These are phyloP conservation scores for Ectropis grisescens DNA, from an alignment of 1,140 invertebrate genomes.

Conservation along the genomic window DNA sequence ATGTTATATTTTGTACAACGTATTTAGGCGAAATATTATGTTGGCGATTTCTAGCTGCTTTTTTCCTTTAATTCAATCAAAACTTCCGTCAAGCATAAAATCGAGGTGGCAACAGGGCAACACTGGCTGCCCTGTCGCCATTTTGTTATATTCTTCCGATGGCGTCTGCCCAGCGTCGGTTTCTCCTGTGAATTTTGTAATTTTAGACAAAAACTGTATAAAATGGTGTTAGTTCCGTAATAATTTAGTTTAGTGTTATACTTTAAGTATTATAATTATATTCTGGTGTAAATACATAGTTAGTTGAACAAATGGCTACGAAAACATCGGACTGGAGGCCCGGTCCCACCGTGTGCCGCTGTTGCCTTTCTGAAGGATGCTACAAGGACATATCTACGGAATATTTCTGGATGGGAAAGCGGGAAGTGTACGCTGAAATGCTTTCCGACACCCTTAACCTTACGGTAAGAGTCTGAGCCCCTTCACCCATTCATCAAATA, in stretches of 20 bases:
- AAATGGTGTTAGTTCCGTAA: too few species aligned
- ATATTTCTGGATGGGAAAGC: slow-evolving; percentile 63
- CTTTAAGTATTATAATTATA: slow-evolving; percentile 27
- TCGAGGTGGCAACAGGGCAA: too few species aligned
- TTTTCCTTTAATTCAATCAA: too few species aligned
- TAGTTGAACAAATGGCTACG: slow-evolving; percentile 35
- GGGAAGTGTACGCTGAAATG: slow-evolving; percentile 58
- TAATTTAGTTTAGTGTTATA: slow-evolving; percentile 17
- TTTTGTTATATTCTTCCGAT: too few species aligned
- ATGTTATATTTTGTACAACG: too few species aligned
- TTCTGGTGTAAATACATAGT: slow-evolving; percentile 29
- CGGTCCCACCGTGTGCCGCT: slow-evolving; percentile 50
- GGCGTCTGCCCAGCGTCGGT: too few species aligned
- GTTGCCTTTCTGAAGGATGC: slow-evolving; percentile 53
- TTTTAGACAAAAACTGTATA: too few species aligned
- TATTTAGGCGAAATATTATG: too few species aligned
- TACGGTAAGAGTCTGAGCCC: slow-evolving; percentile 29
- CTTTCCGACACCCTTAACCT: slow-evolving; percentile 40
- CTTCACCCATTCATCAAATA: background rate
- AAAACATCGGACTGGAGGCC: slow-evolving; percentile 51
- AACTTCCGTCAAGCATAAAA: too few species aligned
- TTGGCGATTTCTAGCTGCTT: too few species aligned
- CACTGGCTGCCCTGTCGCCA: too few species aligned
- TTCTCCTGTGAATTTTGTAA: too few species aligned
- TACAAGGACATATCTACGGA: slow-evolving; percentile 61